Base-by-base conservation (phyloP, 92 coral and sea anemone species). In the Umimayanthus chanpuru region DNA sequence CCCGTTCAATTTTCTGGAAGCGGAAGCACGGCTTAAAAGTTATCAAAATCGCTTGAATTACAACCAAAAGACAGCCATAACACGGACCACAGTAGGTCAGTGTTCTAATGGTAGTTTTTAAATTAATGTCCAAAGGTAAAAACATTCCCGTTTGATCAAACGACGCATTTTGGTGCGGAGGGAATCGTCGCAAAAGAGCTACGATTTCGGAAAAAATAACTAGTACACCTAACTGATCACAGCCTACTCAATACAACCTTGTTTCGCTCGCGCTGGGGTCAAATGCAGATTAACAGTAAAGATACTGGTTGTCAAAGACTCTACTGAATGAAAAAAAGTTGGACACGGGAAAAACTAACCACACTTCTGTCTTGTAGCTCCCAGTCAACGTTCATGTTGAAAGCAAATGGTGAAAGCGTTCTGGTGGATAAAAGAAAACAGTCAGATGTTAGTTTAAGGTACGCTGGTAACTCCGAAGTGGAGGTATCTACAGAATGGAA, bases 361-460 rank as follows among this genome's bases (percentile, higher is more conserved):
- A 88, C 81, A 25, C 29, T 65, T 85, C 93, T 88, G 25, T 82
- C 87, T 50, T 83, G 87, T 20, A 97, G 90, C 83, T 97, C 99
- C 99, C 99, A 97, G 91, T 97, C 99, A 26, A 97, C 95, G 89
- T 94, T 97, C 81, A 97, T 89, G 91, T 96, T 97, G 89, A 97
- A 97, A 26, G 99, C 98, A 88, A 97, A 95, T 43, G 99, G 92
- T 20, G 99, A 96, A 9, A 97, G 94, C 10, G 94, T 87, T 85
- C 99, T 96, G 88, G 32, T 88, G 93, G 49, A 88, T 7, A 74
- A 55, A 88, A 47, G 80, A 80, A 3, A 86, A 40, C 80, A 77
- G 5, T 66, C 21, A 8, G 8, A 44, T 49, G 41, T 78, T 43
- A 68, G 47, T 11, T 18, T n/a, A 68, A 6, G 18, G 38, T 3